Evolutionary conservation across 2,797 vertebrate genomes (phyloP).

Genomic region (Clarias laeviceps): DNA sequence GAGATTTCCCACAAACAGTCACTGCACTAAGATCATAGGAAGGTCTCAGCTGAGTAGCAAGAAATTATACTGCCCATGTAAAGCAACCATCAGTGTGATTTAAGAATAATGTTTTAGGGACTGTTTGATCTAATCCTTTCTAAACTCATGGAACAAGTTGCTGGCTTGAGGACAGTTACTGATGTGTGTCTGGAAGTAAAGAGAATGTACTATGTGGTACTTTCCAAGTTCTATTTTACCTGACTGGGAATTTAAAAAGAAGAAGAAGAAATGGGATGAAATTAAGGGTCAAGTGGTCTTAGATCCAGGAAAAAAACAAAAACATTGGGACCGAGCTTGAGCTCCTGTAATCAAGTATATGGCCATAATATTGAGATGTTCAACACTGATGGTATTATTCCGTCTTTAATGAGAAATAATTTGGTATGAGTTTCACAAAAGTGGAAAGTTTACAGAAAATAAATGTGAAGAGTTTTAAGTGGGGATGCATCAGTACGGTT

Average conservation of each 20-base stretch:
- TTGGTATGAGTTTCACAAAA: conserved; percentile 32
- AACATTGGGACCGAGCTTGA: background rate
- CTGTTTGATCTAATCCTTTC: conserved; percentile 3
- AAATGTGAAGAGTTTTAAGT: conserved; percentile 29
- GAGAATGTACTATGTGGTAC: conserved; percentile 24
- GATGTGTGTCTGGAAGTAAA: conserved; percentile 11
- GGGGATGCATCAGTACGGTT: background rate
- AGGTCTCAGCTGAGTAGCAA: conserved; percentile 7
- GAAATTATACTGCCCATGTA: conserved; percentile 16
- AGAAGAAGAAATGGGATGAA: background rate
- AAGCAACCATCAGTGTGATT: conserved; percentile 1
- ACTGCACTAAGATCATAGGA: conserved; percentile 45
- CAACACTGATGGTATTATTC: background rate
- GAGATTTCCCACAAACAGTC: conserved; percentile 31
- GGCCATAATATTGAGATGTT: conserved; percentile 16
- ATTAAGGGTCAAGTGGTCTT: background rate
- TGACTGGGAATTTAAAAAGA: background rate
- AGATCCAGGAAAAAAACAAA: conserved; percentile 14
- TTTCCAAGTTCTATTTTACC: background rate
- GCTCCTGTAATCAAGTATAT: conserved; percentile 5
- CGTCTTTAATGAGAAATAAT: conserved; percentile 19
- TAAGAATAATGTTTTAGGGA: conserved; percentile 1
- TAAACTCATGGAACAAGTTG: conserved; percentile 6
- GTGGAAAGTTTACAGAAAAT: conserved; percentile 39
- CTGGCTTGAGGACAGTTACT: conserved; percentile 19